A percentile compares a stretch with the other conserved stretches of the same genome.
Conservation (phyloP, 2,797 vertebrate genomes). For the Chelon labrosus region DNA sequence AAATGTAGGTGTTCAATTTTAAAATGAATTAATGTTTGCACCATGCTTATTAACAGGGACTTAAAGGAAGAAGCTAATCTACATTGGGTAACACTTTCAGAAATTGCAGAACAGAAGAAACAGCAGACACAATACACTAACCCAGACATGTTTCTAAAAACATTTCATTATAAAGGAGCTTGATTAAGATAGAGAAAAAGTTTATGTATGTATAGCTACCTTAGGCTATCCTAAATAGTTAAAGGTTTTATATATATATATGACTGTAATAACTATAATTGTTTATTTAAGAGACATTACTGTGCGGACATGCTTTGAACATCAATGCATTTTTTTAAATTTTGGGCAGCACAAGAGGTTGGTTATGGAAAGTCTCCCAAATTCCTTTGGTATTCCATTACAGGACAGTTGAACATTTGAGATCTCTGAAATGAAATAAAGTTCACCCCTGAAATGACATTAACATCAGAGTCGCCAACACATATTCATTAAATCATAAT, state of each 20-base stretch:
- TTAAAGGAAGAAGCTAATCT: too few relatives aligned
- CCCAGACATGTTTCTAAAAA: not conserved
- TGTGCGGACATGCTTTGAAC: slow-evolving; percentile 1
- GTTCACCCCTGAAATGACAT: not conserved
- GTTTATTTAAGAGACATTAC: not conserved
- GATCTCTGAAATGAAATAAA: slow-evolving; percentile 24
- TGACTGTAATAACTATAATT: not conserved
- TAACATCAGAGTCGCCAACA: slow-evolving; percentile 9
- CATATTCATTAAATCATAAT: not conserved
- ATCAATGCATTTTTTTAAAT: not conserved
- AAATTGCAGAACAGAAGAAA: too few relatives aligned
- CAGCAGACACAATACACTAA: not conserved
- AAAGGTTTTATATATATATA: not conserved
- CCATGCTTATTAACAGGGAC: too few relatives aligned
- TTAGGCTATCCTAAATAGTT: too few relatives aligned
- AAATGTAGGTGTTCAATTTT: too few relatives aligned
- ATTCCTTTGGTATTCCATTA: slow-evolving; percentile 61
- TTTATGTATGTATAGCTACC: not conserved
- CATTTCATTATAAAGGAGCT: not conserved
- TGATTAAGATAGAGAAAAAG: too few relatives aligned
- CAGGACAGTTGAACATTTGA: slow-evolving; percentile 30
- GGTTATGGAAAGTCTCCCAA: slow-evolving; percentile 55
- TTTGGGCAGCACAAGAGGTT: not conserved
- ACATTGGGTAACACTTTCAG: too few relatives aligned
- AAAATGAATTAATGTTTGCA: too few relatives aligned